Conservation (phyloP, 1,140 invertebrate genomes). For the Temnothorax curvispinosus region DNA sequence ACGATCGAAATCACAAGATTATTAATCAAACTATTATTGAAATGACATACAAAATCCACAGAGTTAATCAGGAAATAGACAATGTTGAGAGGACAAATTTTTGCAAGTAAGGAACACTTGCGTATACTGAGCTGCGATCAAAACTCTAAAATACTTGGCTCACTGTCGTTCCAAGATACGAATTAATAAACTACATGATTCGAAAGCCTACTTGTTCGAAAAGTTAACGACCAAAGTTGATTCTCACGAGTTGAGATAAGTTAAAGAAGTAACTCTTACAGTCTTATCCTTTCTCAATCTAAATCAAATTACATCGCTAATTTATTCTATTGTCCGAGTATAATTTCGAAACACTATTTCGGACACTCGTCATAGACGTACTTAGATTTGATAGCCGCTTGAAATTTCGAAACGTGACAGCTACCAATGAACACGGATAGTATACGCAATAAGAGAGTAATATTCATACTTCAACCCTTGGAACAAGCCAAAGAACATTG, state of each 20-base stretch:
- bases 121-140: not conserved
- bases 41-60: not conserved
- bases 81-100: not conserved
- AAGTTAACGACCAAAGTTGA: not conserved
- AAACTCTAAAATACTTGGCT: not conserved
- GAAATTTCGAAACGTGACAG: not conserved
- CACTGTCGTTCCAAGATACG: not conserved
- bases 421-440: constrained; percentile 39
- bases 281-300: not conserved
- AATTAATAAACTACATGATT: not conserved
- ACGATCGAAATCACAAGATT: constrained; percentile 16
- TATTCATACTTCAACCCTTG: constrained; percentile 19
- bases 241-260: not conserved
- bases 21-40: not conserved
- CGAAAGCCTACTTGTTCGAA: not conserved
- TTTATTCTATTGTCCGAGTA: not conserved
- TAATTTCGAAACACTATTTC: not conserved
- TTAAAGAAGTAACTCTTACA: not conserved
- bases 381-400: not conserved
- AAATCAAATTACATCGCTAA: not conserved
- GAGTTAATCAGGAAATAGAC: not conserved
- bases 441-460: constrained; percentile 40
- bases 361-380: not conserved
- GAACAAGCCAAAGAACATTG: constrained; percentile 77
- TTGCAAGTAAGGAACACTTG: not conserved